Evolutionary conservation across 2,113 vertebrate species (phyloP), one percentile per base, ranked within the genome.

Genomic region (Calidris pygmaea): DNA sequence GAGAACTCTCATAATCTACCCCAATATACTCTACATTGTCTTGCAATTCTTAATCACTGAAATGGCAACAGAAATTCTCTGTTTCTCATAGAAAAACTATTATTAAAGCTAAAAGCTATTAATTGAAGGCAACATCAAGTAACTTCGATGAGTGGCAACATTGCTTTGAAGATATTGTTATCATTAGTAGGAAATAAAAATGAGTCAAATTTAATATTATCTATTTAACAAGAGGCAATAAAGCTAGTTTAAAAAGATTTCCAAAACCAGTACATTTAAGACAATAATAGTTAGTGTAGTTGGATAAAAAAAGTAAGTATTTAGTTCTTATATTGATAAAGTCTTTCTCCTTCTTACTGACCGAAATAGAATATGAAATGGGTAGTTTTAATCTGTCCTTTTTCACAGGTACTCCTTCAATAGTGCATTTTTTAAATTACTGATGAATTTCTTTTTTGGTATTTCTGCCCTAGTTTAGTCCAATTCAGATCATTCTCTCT

Each of bases 191-290:
- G 2, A 3, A 19, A 77, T 62, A n/a, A 60, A 16, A 67, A 20
- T 4, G 0, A 0, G 80, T 58, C 3, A 68, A 7, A 58, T 76
- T 41, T 48, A 76, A 32, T 53, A 24, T 0, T 29, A 6, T 37
- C 62, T 84, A 32, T 16, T 45, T 63, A 15, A 39, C 74, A 83
- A 45, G 1, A 45, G 7, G 1, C 6, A 45, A 32, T 3, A 84
- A 53, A 76, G 1, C 4, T 21, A 47, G 5, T 43, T 67, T 67
- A 26, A 9, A 76, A 71, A 59, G 6, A 77, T 65, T 79, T 37
- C 6, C 10, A 35, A 79, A 52, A 4, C 3, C 2, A 14, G 7
- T 14, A 17, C 5, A 41, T 56, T 73, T 73, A 59, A 50, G 20
- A 29, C 16, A 55, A 70, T 13, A 73, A 18, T 2, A 37, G 27